Evolutionary conservation across 2,113 vertebrate genomes (phyloP), one percentile per base, ranked within the genome.

Genomic region (Cyprinus carpio): DNA sequence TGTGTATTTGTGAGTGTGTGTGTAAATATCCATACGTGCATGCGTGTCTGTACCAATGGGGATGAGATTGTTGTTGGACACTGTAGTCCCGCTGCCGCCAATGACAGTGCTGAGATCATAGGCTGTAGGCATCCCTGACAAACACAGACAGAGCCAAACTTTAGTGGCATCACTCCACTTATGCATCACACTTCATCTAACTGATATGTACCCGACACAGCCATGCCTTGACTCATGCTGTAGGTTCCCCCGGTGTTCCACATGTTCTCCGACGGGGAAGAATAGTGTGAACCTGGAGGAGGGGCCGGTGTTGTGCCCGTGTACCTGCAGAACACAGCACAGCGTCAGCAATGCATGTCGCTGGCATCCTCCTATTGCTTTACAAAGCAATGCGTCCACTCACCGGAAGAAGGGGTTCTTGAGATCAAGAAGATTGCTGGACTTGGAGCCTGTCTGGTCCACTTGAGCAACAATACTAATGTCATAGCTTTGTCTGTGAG

Each of bases 341-440:
- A 74, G 43, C 1, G n/a, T 71, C 9, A 85, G 72, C 13, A 75
- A 29, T 2, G 43, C 34, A 51, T 1, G 2, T 49, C 15, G 2
- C 67, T 40, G 34, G 8, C 46, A 18, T 29, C 0, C 10, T 37
- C 1, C 9, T 18, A 6, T 11, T 12, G 51, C 6, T 75, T 20
- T 25, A n/a, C 10, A 16, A 0, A 31, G 23, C 20, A 6, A 27
- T 37, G 56, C 5, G 46, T 18, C 8, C 82, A 51, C 92, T 90
- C 91, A 98, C 96, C 97, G 97, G 93, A 98, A 98, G 91, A 98
- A 98, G 46, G 97, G 97, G 90, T 98, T 98, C 94, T 98, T 98
- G 92, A 98, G 95, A 89, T 98, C 97, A 90, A 98, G 94, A 80
- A 97, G 95, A 92, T 98, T 98, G 92, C 96, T 97, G 92, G 97